phyloP scores from a whole-genome alignment of 2,797 vertebrate genomes.

The Lagodon rhomboides region DNA sequence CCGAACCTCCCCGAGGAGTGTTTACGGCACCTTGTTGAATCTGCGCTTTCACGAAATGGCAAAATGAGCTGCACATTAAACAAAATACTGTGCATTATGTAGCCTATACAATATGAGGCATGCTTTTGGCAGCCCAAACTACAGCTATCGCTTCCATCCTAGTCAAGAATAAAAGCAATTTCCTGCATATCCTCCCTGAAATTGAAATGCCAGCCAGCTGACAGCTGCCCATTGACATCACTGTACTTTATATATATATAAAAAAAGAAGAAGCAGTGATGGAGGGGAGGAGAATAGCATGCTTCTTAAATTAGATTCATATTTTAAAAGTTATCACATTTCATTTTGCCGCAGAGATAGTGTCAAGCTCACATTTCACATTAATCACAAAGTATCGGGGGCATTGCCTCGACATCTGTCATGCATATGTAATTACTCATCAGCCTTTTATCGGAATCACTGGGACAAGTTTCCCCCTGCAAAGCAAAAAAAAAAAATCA shows the following conservation, averaged over 20 bases:
- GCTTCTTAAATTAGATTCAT: constrained; percentile 72
- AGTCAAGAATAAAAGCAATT: constrained; percentile 76
- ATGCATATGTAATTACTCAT: constrained; percentile 74
- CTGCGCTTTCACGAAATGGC: constrained; percentile 4
- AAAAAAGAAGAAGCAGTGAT: constrained; percentile 34
- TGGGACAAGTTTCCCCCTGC: constrained; percentile 59
- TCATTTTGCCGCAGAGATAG: constrained; percentile 68
- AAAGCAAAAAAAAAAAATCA: constrained; percentile 34
- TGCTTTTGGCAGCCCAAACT: constrained; percentile 37
- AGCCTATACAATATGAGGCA: constrained; percentile 2
- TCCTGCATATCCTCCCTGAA: constrained; percentile 69
- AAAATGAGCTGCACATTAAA: constrained; percentile 17
- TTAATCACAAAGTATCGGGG: constrained; percentile 71
- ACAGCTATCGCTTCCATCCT: constrained; percentile 35
- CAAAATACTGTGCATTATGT: constrained; percentile 21
- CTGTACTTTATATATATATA: constrained; percentile 42
- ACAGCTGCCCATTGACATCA: constrained; percentile 72
- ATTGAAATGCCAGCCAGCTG: constrained; percentile 80
- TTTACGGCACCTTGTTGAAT: constrained; percentile 42
- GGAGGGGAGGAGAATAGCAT: constrained; percentile 44
- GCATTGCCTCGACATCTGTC: constrained; percentile 74
- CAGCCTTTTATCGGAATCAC: constrained; percentile 62
- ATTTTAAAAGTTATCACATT: constrained; percentile 73
- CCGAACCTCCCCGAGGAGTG: constrained; percentile 16
- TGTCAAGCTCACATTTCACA: constrained; percentile 71